phyloP scores from a whole-genome alignment of 2,797 vertebrate genomes.

The Martes flavigula region DNA sequence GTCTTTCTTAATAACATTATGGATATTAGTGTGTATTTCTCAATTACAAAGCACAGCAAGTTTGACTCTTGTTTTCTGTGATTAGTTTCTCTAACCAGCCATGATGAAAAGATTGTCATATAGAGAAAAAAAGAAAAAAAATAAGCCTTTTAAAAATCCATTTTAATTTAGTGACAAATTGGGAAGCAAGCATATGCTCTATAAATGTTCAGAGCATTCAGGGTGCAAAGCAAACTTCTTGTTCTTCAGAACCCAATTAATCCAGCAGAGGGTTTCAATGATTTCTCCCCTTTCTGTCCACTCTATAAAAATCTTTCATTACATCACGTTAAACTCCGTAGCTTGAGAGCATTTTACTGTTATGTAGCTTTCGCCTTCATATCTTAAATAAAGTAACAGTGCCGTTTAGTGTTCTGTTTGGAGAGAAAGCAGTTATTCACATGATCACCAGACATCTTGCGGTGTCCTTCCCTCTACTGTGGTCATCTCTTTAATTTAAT shows the following conservation, averaged over 20 bases:
- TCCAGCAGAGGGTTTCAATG: conserved; percentile 8
- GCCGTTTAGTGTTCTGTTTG: neutral
- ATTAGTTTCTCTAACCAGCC: conserved; percentile 77
- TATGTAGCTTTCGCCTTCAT: neutral
- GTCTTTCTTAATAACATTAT: conserved; percentile 72
- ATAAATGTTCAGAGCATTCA: conserved; percentile 69
- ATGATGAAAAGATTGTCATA: conserved; percentile 81
- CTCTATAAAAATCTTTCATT: conserved; percentile 54
- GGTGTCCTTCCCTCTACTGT: neutral
- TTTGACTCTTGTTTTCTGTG: conserved; percentile 59
- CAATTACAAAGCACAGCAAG: conserved; percentile 78
- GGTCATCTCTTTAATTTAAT: conserved; percentile 26
- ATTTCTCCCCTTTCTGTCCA: conserved; percentile 24
- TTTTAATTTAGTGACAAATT: conserved; percentile 82
- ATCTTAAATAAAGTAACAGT: conserved; percentile 46
- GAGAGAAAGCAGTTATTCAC: neutral
- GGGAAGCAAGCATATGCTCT: conserved; percentile 74
- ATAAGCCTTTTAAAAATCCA: conserved; percentile 77
- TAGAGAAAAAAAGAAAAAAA: conserved; percentile 37
- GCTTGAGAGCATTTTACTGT: conserved; percentile 29
- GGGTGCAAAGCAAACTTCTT: conserved; percentile 78
- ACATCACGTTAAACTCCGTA: neutral
- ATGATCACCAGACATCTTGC: neutral
- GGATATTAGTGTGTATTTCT: conserved; percentile 77
- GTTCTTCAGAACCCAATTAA: conserved; percentile 80